Conservation (phyloP, 2,888 invertebrate species). For the Hydroisotoma schaefferi region DNA sequence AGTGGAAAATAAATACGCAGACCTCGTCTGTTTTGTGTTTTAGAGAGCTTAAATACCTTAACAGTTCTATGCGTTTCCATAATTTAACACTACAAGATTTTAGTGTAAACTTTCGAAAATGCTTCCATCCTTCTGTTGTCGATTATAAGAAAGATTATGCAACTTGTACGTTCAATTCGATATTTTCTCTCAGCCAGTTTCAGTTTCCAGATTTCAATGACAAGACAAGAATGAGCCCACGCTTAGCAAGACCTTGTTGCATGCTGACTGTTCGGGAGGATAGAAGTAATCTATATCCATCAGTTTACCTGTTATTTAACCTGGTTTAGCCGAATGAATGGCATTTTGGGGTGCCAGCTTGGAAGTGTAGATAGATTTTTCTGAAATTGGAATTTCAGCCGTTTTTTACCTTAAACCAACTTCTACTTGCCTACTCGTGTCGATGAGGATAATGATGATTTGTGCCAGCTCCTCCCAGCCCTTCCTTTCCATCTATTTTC, state of each 20-base stretch:
- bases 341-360: background rate
- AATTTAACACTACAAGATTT: too few relatives aligned
- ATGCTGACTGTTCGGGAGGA: background rate
- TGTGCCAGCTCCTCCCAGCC: constrained; percentile 14
- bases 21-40: too few relatives aligned
- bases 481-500: constrained; percentile 8
- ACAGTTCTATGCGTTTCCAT: too few relatives aligned
- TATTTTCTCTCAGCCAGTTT: too few relatives aligned
- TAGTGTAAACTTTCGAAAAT: too few relatives aligned
- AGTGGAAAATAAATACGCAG: too few relatives aligned
- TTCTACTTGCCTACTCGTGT: background rate
- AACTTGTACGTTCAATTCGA: too few relatives aligned
- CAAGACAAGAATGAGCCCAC: constrained; percentile 7
- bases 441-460: constrained; percentile 20
- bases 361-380: background rate
- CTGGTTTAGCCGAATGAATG: background rate
- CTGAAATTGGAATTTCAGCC: background rate
- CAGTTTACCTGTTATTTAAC: background rate
- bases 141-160: too few relatives aligned
- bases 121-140: too few relatives aligned
- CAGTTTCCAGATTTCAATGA: background rate
- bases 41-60: too few relatives aligned
- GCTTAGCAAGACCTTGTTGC: background rate
- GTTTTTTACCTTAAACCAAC: background rate
- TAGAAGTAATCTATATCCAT: background rate